Evolutionary conservation across 2,888 invertebrate species (phyloP).

Genomic region (Lycophotia porphyrea): DNA sequence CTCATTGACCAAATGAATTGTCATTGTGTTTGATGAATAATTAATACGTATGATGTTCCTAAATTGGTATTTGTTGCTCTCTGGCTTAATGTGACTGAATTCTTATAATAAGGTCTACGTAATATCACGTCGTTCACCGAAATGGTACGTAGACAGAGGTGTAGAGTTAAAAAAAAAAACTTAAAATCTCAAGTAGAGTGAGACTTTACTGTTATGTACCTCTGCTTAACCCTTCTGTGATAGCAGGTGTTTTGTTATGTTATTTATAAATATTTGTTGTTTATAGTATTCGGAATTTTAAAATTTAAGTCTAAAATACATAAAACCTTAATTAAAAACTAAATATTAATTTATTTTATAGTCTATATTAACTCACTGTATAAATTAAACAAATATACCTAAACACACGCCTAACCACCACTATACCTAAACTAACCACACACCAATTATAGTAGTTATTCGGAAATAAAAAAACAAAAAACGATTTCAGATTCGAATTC

Average conservation of each 20-base stretch:
- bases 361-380: background rate
- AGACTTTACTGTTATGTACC: background rate
- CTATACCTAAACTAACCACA: too few species aligned
- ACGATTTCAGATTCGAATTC: background rate
- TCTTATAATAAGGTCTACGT: background rate
- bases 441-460: too few species aligned
- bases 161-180: background rate
- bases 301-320: background rate
- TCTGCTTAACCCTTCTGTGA: background rate
- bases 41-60: background rate
- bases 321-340: background rate
- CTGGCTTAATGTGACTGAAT: background rate
- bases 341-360: too few species aligned
- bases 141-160: background rate
- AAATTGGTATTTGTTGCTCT: background rate
- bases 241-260: background rate
- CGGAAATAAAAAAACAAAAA: background rate
- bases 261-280: background rate
- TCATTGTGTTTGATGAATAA: slow-evolving; percentile 1
- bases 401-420: too few species aligned
- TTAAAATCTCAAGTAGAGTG: background rate
- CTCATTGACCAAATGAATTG: slow-evolving; percentile 2
- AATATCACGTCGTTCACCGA: background rate
- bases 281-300: background rate
- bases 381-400: too few species aligned